Evolutionary conservation across 1,140 invertebrate genomes (phyloP), one percentile per base, ranked within the genome.

Genomic region (Propsilocerus akamusi): DNA sequence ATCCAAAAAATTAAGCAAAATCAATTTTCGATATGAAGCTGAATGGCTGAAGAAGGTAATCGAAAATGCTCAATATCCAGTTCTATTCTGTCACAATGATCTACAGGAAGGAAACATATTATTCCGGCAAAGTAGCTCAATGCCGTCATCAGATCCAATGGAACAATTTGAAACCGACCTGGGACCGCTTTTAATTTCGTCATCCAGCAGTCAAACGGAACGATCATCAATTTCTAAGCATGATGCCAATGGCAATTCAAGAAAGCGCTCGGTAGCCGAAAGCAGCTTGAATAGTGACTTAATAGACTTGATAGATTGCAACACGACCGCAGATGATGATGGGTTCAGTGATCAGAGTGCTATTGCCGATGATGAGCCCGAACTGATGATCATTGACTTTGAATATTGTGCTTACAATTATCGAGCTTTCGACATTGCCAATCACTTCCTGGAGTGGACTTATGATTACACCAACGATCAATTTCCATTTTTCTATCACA

Each of bases 81-180:
- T 97, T 2, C 81, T 93, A 0, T 99, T 99, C 65, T 95, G 90
- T 61, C 95, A 99, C 67, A 98, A 98, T 65, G 95, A 98, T 62
- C 72, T 97, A 63, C 94, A 98, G 68, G 91, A 96, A 75, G 95
- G 94, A 64, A 80, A 74, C 48, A 65, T 65, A 47, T 46, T 63
- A 41, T 26, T 63, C 11, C 53, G 56, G 17, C 55, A 61, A 48
- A 32, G 6, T 48, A 51, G 20, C 20, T 23, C 11, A 3, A 41
- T 46, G 12, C 41, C 25, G 1, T 50, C 49, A 46, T 3, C 17
- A 1, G 47, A 49, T n/a, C 25, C 32, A 22, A 24, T 26, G 5
- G 41, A 51, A 22, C 24, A 46, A 20, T 25, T 23, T 23, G 26
- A n/a, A 26, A 14, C 25, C 25, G 22, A 24, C 10, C 24, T 37